Evolutionary conservation across 2,113 vertebrate genomes (phyloP).

Genomic region (Turnix velox): DNA sequence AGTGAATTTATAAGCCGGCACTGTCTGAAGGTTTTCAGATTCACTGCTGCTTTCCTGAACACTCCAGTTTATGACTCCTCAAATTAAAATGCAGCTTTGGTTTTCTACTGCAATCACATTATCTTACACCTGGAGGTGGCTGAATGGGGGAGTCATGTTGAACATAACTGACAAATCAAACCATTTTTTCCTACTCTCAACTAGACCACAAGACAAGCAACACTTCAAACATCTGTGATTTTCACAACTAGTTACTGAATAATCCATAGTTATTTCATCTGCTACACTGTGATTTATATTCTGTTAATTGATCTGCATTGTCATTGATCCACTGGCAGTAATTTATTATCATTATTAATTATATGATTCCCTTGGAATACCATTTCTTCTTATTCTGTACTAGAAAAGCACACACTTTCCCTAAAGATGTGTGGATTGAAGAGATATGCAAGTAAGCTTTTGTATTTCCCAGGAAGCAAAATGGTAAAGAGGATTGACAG

Average conservation of each 20-base stretch:
- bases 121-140: neutral
- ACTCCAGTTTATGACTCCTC: neutral
- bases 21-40: neutral
- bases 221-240: neutral
- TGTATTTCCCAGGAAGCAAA: neutral
- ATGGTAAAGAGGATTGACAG: neutral
- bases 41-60: neutral
- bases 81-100: neutral
- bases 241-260: neutral
- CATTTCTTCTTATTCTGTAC: neutral
- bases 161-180: neutral
- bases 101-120: neutral
- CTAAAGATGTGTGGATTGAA: neutral
- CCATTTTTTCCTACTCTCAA: neutral
- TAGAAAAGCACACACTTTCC: neutral
- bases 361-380: neutral
- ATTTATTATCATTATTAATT: neutral
- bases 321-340: neutral
- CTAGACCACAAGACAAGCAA: neutral
- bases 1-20: neutral
- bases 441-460: neutral
- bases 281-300: neutral
- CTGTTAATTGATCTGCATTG: neutral
- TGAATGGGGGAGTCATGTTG: neutral
- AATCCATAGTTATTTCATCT: neutral